These are phyloP conservation scores for Osmerus mordax DNA, from an alignment of 2,113 vertebrate species.

Conservation along the genomic window DNA sequence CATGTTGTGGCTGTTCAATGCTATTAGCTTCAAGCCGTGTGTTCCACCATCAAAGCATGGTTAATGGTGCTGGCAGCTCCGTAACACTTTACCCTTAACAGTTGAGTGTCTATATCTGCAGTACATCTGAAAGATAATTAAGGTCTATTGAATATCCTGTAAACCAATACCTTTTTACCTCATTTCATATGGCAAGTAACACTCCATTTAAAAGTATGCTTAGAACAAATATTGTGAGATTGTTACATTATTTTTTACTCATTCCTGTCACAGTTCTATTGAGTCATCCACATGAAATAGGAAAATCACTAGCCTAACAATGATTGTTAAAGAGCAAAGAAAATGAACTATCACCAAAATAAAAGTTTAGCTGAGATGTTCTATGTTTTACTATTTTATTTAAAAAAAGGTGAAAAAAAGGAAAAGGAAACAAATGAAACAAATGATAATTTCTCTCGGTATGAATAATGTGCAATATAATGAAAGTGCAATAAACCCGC, in stretches of 20 bases:
- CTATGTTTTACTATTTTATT: neutral
- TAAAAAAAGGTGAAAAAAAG: too few relatives aligned
- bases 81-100: too few relatives aligned
- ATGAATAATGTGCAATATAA: too few relatives aligned
- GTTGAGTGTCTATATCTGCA: too few relatives aligned
- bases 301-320: constrained; percentile 27
- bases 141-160: too few relatives aligned
- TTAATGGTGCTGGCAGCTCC: neutral
- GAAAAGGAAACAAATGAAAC: too few relatives aligned
- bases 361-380: constrained; percentile 8
- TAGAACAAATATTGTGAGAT: neutral
- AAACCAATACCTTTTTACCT: too few relatives aligned
- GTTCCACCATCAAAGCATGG: neutral
- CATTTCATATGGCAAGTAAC: too few relatives aligned
- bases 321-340: constrained; percentile 37
- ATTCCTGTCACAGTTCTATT: constrained; percentile 1
- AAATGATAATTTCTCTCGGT: too few relatives aligned
- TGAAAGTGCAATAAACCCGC: too few relatives aligned
- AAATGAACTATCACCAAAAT: constrained; percentile 14
- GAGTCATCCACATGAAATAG: constrained; percentile 16
- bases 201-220: neutral
- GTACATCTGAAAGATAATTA: neutral
- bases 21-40: neutral
- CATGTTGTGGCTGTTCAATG: neutral
- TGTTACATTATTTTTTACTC: neutral